Conservation (phyloP, 35 echinoderm and acorn worm species). For the Hemicentrotus pulcherrimus region DNA sequence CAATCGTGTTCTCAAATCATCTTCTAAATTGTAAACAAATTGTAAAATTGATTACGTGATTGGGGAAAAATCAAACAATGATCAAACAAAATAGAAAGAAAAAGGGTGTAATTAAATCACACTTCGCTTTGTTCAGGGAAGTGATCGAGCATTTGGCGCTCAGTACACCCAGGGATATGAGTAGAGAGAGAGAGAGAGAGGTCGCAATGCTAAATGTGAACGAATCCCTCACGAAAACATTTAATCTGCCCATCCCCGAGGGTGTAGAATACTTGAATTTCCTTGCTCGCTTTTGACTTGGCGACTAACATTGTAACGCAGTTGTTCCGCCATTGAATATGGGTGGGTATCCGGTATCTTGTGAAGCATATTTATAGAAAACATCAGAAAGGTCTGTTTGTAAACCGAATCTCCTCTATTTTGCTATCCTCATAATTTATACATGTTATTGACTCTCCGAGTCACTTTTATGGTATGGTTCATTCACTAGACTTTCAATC, state of each 20-base stretch:
- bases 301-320: slow-evolving; percentile 1
- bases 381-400: background rate
- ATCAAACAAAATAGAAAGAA: too few species aligned
- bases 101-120: background rate
- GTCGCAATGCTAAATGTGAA: background rate
- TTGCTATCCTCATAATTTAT: background rate
- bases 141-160: too few species aligned
- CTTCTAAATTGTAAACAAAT: too few species aligned
- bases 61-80: too few species aligned
- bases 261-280: background rate
- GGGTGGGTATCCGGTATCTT: background rate
- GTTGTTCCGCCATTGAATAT: background rate
- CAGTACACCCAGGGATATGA: too few species aligned
- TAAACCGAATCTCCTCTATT: background rate
- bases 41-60: too few species aligned
- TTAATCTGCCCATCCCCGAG: background rate
- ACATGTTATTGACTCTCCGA: background rate
- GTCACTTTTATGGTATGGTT: background rate
- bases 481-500: background rate
- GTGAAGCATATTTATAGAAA: background rate
- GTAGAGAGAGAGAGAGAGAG: background rate
- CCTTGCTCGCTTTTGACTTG: background rate
- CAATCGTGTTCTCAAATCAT: too few species aligned
- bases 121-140: background rate
- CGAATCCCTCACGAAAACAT: background rate